Conservation (phyloP, 2,797 vertebrate species). For the Neostethus bicornis region DNA sequence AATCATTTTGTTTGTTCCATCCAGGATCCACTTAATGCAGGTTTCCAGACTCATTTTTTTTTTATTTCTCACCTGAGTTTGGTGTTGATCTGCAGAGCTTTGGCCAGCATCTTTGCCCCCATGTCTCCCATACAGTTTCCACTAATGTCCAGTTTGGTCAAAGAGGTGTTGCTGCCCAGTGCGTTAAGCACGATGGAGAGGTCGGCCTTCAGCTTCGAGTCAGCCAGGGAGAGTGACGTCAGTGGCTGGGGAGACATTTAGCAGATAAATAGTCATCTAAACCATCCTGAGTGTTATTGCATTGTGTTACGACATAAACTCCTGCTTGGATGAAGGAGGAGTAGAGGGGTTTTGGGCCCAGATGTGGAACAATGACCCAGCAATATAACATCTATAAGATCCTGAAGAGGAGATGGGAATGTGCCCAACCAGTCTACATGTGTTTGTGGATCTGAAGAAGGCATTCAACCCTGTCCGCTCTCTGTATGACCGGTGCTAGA, state of each 20-base stretch:
- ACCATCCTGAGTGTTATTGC: neutral
- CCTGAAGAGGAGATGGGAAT: too few species aligned
- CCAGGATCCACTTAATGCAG: neutral
- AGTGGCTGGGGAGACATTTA: constrained; percentile 80
- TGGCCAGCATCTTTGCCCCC: constrained; percentile 97
- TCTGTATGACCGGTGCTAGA: too few species aligned
- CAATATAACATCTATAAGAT: too few species aligned
- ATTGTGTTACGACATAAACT: too few species aligned
- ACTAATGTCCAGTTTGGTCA: constrained; percentile 94
- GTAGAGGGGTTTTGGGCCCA: too few species aligned
- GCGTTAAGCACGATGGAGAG: constrained; percentile 94
- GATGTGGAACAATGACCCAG: too few species aligned
- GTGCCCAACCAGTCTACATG: too few species aligned
- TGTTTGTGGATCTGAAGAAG: too few species aligned
- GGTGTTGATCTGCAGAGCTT: constrained; percentile 97
- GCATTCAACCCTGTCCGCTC: too few species aligned
- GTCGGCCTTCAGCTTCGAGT: constrained; percentile 93
- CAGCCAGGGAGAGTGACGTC: constrained; percentile 91
- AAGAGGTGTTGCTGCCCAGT: constrained; percentile 92
- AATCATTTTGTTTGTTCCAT: neutral
- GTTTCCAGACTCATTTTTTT: too few species aligned
- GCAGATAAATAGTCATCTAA: neutral
- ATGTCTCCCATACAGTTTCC: constrained; percentile 97
- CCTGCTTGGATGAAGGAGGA: too few species aligned
- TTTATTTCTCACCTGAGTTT: constrained; percentile 87